Evolutionary conservation across 2,888 invertebrate species (phyloP), one percentile per base, ranked within the genome.

Genomic region (Eucera pruinosa): DNA sequence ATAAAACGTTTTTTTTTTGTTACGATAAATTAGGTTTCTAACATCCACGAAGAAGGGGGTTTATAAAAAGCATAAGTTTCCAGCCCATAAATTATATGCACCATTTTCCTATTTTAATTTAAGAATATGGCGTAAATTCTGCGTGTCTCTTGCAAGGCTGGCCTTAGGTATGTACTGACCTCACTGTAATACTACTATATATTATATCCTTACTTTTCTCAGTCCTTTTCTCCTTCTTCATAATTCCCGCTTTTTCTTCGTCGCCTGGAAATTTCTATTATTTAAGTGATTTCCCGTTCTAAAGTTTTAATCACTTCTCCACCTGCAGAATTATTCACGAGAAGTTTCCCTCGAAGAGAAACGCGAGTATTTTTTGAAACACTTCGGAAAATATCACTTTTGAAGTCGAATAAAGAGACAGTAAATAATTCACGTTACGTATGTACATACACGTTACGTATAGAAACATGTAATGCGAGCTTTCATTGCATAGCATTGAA

Each of bases 381-480:
- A 20, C 41, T 55, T 41, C 6, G 47, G 20, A n/a, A 41, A 61
- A 54, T 54, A 45, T 15, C 7, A 5, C 13, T 15, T 6, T 9
- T 11, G 11, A 11, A 30, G 23, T 18, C 23, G 33, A 67, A 57
- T 71, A 58, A 43, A 57, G 25, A 6, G 50, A 43, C 15, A 43
- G 41, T 41, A 67, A 71, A 71, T 55, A 65, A 55, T 65, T 39
- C 36, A 30, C 27, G 13, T n/a, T n/a, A n/a, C n/a, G n/a, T n/a
- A n/a, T n/a, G n/a, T n/a, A n/a, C n/a, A n/a, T n/a, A n/a, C n/a
- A 25, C 11, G 20, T 13, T 27, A 50, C 48, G 18, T 36, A 4
- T 11, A 11, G 20, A 18, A 18, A 23, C 27, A n/a, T n/a, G 23
- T 33, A 23, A 27, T 20, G 11, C 36, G 30, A 47, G 27, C 39